Conservation (phyloP, 2,113 vertebrate species). For the Prietella phreatophila region DNA sequence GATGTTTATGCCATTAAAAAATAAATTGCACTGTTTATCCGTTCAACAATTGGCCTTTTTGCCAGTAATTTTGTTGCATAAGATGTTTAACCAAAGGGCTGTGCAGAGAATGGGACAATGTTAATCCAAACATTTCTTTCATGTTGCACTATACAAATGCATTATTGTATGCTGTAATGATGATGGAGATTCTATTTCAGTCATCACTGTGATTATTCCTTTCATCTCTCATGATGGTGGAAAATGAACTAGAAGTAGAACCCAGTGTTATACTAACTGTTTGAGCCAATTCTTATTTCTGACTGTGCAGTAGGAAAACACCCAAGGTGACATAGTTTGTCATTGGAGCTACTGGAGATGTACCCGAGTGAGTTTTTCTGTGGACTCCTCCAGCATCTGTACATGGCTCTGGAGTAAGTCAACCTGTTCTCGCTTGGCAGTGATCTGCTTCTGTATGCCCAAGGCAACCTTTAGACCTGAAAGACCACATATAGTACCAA, state of each 20-base stretch:
- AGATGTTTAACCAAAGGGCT: not conserved
- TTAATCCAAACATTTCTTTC: not conserved
- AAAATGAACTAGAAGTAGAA: not conserved
- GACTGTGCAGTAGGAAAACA: not conserved
- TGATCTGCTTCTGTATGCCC: constrained; percentile 84
- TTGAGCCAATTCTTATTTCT: not conserved
- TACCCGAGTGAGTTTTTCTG: constrained; percentile 76
- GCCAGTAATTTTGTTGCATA: not conserved
- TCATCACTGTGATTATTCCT: not conserved
- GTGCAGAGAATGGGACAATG: not conserved
- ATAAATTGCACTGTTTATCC: not conserved
- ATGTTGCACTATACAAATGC: not conserved
- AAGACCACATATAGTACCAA: not conserved
- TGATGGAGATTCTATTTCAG: not conserved
- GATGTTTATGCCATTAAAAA: not conserved
- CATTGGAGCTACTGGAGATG: constrained; percentile 11
- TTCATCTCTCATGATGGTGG: not conserved
- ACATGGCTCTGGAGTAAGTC: constrained; percentile 80
- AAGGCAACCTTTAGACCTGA: constrained; percentile 79
- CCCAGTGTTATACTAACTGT: not conserved
- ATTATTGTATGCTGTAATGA: not conserved
- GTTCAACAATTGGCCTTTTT: not conserved
- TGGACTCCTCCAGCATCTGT: constrained; percentile 78
- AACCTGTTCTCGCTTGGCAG: constrained; percentile 78
- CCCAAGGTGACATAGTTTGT: not conserved